These are phyloP conservation scores for Scopus umbretta DNA, from an alignment of 2,113 vertebrate species.

Conservation along the genomic window DNA sequence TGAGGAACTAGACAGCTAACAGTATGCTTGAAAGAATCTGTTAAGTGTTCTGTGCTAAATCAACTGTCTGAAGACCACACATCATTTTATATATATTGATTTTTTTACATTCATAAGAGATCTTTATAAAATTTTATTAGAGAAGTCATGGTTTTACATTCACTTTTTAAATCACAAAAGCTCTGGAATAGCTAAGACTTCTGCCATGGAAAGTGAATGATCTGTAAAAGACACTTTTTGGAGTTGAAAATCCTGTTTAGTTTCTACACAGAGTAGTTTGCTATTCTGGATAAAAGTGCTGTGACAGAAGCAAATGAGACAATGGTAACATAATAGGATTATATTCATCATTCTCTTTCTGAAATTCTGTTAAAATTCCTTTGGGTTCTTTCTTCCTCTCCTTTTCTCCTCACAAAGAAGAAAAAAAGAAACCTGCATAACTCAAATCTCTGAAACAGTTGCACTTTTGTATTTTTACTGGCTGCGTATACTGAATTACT, in stretches of 20 bases:
- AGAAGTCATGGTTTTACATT: not conserved
- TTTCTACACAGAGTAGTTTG: not conserved
- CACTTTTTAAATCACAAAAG: not conserved
- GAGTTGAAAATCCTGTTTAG: not conserved
- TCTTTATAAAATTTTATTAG: not conserved
- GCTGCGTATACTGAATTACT: not conserved
- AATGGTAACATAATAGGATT: not conserved
- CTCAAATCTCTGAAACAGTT: not conserved
- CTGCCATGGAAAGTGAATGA: not conserved
- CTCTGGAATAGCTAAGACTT: not conserved
- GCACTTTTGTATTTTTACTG: not conserved
- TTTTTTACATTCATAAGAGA: not conserved
- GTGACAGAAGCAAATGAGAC: not conserved
- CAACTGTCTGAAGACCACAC: not conserved
- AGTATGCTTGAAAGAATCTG: not conserved
- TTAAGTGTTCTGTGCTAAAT: not conserved
- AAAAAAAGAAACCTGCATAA: not conserved
- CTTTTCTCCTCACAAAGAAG: not conserved
- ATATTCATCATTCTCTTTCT: not conserved
- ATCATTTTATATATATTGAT: not conserved
- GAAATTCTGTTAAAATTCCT: not conserved
- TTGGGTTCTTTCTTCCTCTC: not conserved
- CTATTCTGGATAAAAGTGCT: not conserved
- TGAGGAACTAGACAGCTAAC: not conserved
- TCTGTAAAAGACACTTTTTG: not conserved